Evolutionary conservation across 2,113 vertebrate genomes (phyloP), one percentile per base, ranked within the genome.

Genomic region (Cercopithecus mona): DNA sequence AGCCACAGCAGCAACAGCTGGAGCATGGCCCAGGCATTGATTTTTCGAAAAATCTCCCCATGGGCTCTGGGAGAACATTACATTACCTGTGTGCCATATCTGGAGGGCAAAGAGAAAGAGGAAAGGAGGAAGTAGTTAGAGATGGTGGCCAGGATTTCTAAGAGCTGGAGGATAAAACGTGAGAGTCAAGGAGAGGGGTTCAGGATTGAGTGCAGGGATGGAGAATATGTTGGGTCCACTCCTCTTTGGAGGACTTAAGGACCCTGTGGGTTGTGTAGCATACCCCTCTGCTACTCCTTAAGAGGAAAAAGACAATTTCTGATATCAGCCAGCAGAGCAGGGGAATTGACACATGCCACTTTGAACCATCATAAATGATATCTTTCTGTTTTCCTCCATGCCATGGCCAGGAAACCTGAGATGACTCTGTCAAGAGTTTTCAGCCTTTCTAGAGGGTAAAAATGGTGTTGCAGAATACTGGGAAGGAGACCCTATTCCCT

Each of bases 391-490:
- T 70, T 78, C 45, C 72, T 50, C 48, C 2, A 0, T 18, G 59
- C 52, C 5, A 8, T 48, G 18, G 70, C 88, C 32, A 57, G 72
- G 64, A 59, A 90, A 79, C 2, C 32, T 4, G 52, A 48, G 61
- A n/a, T 0, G 5, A 66, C 17, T 57, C 11, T 38, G 30, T 30
- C 32, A 32, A 27, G 76, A 35, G 5, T 8, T 64, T 61, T 73
- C 8, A 40, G 72, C 25, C 30, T 59, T 48, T 48, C 50, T 23
- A 68, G 88, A 0, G 32, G 0, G 23, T 68, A 48, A 25, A 38
- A 48, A n/a, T 0, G 1, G 32, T 38, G 17, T 1, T 23, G 50
- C 8, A 12, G 48, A 50, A 25, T 48, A 25, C 8, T 57, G 50
- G 66, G 59, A 78, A 84, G 80, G 57, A 57, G 45, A 57, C 10